Percentiles rank a stretch among this genome's conserved stretches.
These are phyloP conservation scores for Neuroscelio doddi DNA, from an alignment of 2,888 invertebrate species.

Conservation along the genomic window DNA sequence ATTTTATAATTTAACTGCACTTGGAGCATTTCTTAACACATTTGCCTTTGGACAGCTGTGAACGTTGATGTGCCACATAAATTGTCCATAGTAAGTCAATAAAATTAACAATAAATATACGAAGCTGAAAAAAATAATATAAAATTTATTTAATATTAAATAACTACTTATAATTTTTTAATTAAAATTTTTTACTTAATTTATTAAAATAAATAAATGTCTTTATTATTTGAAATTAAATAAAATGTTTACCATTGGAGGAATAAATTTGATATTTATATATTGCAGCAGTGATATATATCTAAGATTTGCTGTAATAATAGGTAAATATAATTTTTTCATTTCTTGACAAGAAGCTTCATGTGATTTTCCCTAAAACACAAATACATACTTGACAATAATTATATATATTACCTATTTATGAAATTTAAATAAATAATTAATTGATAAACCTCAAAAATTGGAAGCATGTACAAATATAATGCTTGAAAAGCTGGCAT, in stretches of 20 bases:
- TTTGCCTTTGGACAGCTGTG: constrained; percentile 69
- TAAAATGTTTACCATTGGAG: constrained; percentile 80
- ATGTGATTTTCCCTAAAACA: constrained; percentile 78
- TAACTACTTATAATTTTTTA: too few species aligned
- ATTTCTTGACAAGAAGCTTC: constrained; percentile 78
- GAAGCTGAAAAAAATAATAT: constrained; percentile 76
- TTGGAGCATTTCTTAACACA: constrained; percentile 19
- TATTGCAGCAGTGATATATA: constrained; percentile 84
- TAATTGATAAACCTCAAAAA: constrained; percentile 77
- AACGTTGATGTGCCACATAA: constrained; percentile 81
- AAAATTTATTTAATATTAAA: constrained; percentile 11
- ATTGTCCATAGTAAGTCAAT: constrained; percentile 87
- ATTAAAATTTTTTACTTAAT: too few species aligned
- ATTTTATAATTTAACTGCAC: background rate
- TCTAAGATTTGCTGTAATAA: constrained; percentile 83
- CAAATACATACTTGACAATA: background rate
- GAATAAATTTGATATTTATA: constrained; percentile 83
- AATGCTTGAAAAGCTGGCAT: constrained; percentile 83
- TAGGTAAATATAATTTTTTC: constrained; percentile 77
- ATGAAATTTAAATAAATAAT: background rate
- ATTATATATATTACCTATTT: background rate
- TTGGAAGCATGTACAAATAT: constrained; percentile 81
- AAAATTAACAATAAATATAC: constrained; percentile 83
- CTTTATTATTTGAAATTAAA: too few species aligned
- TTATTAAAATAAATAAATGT: too few species aligned